These are phyloP conservation scores for Neopipo cinnamomea DNA, from an alignment of 2,113 vertebrate genomes.

Conservation along the genomic window DNA sequence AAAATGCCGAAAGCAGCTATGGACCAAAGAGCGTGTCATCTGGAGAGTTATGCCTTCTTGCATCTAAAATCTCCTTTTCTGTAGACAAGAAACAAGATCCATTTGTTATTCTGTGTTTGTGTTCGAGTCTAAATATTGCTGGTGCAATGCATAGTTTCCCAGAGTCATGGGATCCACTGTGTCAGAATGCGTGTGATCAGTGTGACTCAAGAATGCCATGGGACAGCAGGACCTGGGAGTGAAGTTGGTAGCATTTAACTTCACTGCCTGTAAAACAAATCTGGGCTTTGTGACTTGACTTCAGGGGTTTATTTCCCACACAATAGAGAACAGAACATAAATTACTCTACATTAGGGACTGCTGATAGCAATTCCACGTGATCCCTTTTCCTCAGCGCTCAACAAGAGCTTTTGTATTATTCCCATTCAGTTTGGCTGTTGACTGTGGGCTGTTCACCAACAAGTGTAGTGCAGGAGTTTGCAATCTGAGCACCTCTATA, in stretches of 20 bases:
- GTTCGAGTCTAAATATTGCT: background rate
- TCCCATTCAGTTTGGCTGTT: background rate
- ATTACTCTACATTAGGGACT: background rate
- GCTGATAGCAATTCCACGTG: background rate
- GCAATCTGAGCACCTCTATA: background rate
- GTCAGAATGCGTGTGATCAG: background rate
- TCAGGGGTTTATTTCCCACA: background rate
- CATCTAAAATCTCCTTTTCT: background rate
- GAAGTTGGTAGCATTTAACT: background rate
- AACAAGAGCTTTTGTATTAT: background rate
- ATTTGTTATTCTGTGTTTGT: background rate
- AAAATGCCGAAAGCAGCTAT: background rate
- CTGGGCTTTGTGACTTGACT: background rate
- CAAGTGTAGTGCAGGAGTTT: background rate
- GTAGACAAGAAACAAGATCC: background rate
- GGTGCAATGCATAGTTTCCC: constrained; percentile 7
- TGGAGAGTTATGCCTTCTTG: background rate
- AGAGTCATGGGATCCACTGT: background rate
- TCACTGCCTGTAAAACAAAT: background rate
- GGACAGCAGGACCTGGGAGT: background rate
- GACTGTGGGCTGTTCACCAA: background rate
- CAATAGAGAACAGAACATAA: background rate
- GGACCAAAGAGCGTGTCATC: background rate
- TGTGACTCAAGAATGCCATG: background rate
- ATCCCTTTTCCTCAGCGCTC: background rate